phyloP scores from a whole-genome alignment of 1,140 invertebrate species.

The Lepidurus couesii region DNA sequence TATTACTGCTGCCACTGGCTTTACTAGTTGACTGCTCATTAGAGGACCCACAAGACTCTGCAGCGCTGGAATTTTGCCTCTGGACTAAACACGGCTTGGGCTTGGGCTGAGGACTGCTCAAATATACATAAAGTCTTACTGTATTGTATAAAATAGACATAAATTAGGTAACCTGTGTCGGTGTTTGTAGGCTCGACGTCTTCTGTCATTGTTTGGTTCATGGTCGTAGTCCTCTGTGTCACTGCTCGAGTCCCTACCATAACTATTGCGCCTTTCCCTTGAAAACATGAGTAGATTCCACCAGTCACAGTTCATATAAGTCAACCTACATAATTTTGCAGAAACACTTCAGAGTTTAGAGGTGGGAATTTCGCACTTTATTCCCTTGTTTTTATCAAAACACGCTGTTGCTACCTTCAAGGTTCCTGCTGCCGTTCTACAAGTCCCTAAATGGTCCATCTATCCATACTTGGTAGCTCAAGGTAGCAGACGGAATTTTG shows the following conservation, averaged over 20 bases:
- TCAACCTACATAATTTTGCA: neutral
- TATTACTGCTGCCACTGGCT: conserved; percentile 48
- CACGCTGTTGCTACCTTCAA: neutral
- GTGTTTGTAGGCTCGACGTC: conserved; percentile 56
- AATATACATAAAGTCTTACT: conserved; percentile 24
- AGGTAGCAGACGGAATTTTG: neutral
- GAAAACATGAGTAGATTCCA: conserved; percentile 28
- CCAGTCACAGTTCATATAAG: conserved; percentile 15
- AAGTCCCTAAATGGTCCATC: neutral
- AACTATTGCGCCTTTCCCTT: conserved; percentile 43
- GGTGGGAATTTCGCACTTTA: neutral
- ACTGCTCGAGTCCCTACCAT: conserved; percentile 59
- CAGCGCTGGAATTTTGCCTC: conserved; percentile 50
- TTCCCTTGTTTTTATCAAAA: neutral
- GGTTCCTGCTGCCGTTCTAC: neutral
- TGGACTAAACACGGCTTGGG: conserved; percentile 71
- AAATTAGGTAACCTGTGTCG: conserved; percentile 41
- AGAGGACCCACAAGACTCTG: conserved; percentile 42
- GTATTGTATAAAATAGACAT: neutral
- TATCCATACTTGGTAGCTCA: neutral
- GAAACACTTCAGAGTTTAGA: neutral
- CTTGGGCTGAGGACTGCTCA: conserved; percentile 58
- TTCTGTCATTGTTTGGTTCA: conserved; percentile 50
- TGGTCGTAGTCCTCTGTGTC: conserved; percentile 65
- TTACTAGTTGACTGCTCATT: conserved; percentile 51